phyloP scores from a whole-genome alignment of 2,113 vertebrate genomes.

The Pomatorhinus ruficollis region DNA sequence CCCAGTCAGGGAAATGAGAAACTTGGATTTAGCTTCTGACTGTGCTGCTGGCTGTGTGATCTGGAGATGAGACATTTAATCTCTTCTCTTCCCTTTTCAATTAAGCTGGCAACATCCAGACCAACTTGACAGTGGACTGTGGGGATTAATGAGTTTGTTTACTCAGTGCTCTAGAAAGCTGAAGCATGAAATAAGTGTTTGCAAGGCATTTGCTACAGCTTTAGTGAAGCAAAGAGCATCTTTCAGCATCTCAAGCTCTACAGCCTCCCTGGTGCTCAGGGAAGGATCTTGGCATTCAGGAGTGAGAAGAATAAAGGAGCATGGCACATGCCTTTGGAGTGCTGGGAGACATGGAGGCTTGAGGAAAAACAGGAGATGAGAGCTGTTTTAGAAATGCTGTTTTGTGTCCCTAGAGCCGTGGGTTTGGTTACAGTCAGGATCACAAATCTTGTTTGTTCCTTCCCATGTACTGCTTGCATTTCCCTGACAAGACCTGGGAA shows the following conservation, averaged over 20 bases:
- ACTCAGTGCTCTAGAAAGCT: background rate
- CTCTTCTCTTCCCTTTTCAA: background rate
- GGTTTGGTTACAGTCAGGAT: background rate
- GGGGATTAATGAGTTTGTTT: slow-evolving; percentile 24
- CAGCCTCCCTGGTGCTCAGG: background rate
- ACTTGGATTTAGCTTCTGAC: background rate
- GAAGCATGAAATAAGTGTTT: slow-evolving; percentile 26
- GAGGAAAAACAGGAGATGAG: slow-evolving; percentile 1
- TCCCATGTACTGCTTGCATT: background rate
- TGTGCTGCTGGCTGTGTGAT: background rate
- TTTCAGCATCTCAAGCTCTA: background rate
- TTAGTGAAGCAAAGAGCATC: background rate
- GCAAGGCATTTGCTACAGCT: background rate
- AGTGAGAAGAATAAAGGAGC: background rate
- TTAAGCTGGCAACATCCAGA: background rate
- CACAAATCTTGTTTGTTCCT: slow-evolving; percentile 5
- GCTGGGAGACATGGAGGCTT: background rate
- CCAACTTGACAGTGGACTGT: background rate
- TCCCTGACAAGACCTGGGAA: slow-evolving; percentile 13
- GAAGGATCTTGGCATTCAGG: background rate
- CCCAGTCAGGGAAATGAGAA: background rate
- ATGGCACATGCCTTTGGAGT: background rate
- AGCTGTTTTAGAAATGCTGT: accelerated
- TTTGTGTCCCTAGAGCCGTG: background rate
- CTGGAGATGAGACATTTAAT: background rate